These are phyloP conservation scores for Mirounga angustirostris DNA, from an alignment of 2,113 vertebrate genomes.

Conservation along the genomic window DNA sequence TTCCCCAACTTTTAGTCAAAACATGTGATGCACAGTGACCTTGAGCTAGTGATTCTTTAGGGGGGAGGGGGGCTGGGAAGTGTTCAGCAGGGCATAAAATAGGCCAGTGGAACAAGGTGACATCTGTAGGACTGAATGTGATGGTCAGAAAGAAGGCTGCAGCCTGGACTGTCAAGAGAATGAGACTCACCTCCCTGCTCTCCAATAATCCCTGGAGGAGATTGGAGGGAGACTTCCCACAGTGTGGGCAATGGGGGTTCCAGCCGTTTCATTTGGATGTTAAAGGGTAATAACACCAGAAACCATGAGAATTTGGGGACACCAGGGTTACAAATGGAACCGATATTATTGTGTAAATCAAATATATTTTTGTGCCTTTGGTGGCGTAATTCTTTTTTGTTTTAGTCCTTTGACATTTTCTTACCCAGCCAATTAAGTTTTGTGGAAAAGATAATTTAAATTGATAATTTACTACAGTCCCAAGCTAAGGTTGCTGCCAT, in stretches of 20 bases:
- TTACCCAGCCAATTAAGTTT: slow-evolving; percentile 70
- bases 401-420: slow-evolving; percentile 68
- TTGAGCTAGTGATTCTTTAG: not conserved
- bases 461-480: slow-evolving; percentile 63
- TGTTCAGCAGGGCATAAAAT: not conserved
- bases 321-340: not conserved
- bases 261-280: not conserved
- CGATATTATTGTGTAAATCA: not conserved
- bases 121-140: not conserved
- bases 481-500: slow-evolving; percentile 68
- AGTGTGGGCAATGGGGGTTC: not conserved
- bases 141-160: not conserved
- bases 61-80: not conserved
- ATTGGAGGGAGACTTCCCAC: not conserved
- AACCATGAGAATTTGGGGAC: not conserved
- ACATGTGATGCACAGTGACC: not conserved
- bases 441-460: slow-evolving; percentile 73
- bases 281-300: not conserved
- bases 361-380: slow-evolving; percentile 7
- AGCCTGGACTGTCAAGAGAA: not conserved
- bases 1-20: not conserved
- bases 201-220: not conserved
- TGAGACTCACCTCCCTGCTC: not conserved
- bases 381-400: not conserved
- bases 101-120: not conserved